Evolutionary conservation across 2,797 vertebrate genomes (phyloP), one percentile per base, ranked within the genome.

Genomic region (Centropyge bicolor): DNA sequence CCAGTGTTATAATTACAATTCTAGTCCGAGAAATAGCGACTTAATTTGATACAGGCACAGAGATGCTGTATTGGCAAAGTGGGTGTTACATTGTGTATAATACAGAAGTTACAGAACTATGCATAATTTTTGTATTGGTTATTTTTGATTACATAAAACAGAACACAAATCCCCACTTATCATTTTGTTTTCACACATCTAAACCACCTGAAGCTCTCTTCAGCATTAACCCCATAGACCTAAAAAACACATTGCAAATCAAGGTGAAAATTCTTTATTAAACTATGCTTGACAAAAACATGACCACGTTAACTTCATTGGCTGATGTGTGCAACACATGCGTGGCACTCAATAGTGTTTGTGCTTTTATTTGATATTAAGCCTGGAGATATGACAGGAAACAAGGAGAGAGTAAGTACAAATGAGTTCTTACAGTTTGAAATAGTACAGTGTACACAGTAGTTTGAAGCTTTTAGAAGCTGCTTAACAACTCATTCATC

Each of bases 31-130:
- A 51, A 45, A 31, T 0, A 9, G 24, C 12, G 10, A 4, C 31
- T 12, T 40, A 12, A 57, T 57, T 52, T 63, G 54, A 65, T 64
- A 41, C 9, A 40, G 24, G 41, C 36, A 35, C 27, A 74, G 66
- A 55, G 35, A 54, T 11, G 49, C 40, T 65, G 38, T 12, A 8
- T 10, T 13, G n/a, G 45, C 8, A 71, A 65, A 65, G 36, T 45
- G 12, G 40, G 11, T 45, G 41, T 64, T 35, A 22, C 27, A 2
- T 41, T 20, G 11, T 59, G 40, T 75, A 27, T 20, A 40, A n/a
- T 59, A n/a, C 3, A 12, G 6, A 22, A 45, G n/a, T 60, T 24
- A 8, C 3, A 55, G 14, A 52, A 64, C 24, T 45, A 19, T 31
- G 22, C 19, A 17, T 40, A 1, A 1, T 1, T 54, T 19, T 43